Evolutionary conservation across 2,797 vertebrate species (phyloP), one percentile per base, ranked within the genome.

Genomic region (Cygnus olor): DNA sequence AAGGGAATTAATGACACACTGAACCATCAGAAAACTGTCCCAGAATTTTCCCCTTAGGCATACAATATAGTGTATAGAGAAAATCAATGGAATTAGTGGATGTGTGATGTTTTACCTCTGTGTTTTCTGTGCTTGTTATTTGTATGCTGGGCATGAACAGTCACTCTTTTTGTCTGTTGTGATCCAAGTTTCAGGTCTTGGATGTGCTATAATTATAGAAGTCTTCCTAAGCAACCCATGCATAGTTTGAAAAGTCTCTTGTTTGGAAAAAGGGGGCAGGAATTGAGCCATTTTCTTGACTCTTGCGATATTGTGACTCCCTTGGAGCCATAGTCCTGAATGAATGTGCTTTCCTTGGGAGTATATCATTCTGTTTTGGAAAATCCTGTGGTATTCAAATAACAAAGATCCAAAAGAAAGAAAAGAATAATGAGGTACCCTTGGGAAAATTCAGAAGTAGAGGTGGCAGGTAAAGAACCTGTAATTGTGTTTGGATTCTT

Each of bases 201-300:
- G 18, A 36, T 81, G 45, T 76, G 34, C 70, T 83, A 54, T 34
- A 85, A 51, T 45, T 93, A 58, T 65, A 76, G 45, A 85, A 85
- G n/a, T 80, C 69, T 92, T 95, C 45, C 49, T 76, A 91, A 72
- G 58, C 49, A 95, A 42, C 34, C 3, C 14, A 27, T 72, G 38
- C 38, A 4, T 85, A 64, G 7, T 40, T 80, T 91, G 54, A 70
- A 93, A 96, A 94, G 69, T 88, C 82, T 40, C 72, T 92, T 94
- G 72, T 80, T 89, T 74, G 38, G 69, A 57, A 93, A 94, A 65
- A 54, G 61, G 40, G 57, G 49, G 42, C 69, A 85, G 44, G 65
- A 90, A 61, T 34, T 76, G 69, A 82, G 56, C 56, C 5, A 7
- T 80, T 83, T 89, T 82, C 47, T 34, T 17, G 0, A 54, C 40